Evolutionary conservation across 2,888 invertebrate genomes (phyloP).

Genomic region (Pristionchus mayeri): DNA sequence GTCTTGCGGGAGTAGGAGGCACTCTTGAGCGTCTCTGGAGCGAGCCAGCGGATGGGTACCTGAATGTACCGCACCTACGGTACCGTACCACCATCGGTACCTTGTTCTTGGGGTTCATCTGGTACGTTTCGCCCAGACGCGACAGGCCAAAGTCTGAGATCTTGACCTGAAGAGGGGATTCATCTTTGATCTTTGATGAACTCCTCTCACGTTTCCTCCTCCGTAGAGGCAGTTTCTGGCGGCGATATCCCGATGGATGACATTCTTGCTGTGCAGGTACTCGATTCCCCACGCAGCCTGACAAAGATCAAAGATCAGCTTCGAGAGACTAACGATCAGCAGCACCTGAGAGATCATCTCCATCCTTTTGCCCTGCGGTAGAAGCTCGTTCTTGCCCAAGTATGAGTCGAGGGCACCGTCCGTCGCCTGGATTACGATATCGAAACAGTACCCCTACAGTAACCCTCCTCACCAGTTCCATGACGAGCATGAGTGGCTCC

Average conservation of each 20-base stretch:
- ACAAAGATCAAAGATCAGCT: conserved; percentile 22
- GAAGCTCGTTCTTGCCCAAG: conserved; percentile 38
- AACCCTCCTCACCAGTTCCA: conserved; percentile 48
- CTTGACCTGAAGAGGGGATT: background rate
- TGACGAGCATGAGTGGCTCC: conserved; percentile 49
- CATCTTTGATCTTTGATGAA: background rate
- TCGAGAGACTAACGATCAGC: background rate
- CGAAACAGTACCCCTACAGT: background rate
- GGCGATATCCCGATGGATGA: conserved; percentile 62
- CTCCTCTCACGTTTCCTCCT: conserved; percentile 44
- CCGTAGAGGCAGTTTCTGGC: conserved; percentile 62
- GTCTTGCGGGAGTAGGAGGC: conserved; percentile 48
- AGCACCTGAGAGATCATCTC: conserved; percentile 44
- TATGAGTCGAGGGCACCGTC: conserved; percentile 47
- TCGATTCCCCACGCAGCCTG: conserved; percentile 63
- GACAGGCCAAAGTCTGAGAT: conserved; percentile 8
- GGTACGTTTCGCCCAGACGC: background rate
- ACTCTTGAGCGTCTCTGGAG: conserved; percentile 52
- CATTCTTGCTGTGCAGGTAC: conserved; percentile 58
- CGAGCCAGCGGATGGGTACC: conserved; percentile 54
- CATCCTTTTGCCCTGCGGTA: conserved; percentile 32
- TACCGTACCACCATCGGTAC: background rate
- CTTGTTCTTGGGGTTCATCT: conserved; percentile 44
- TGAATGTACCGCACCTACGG: background rate
- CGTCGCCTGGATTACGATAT: conserved; percentile 30